phyloP scores from a whole-genome alignment of 2,797 vertebrate species.

The Hippoglossus hippoglossus region DNA sequence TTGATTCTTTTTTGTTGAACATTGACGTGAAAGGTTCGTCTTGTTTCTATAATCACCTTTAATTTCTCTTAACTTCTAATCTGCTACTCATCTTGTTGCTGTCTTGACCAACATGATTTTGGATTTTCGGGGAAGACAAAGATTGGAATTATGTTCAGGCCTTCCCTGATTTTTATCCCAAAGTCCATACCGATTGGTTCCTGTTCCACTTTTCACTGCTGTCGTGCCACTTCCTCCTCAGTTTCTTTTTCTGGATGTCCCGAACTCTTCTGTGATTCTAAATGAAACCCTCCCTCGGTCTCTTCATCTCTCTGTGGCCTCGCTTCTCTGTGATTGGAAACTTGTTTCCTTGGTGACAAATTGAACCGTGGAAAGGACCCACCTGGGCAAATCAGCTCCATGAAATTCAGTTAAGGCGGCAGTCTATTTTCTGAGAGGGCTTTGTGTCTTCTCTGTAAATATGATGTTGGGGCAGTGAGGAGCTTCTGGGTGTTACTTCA shows the following conservation, averaged over 20 bases:
- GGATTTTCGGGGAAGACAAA: neutral
- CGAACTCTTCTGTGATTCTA: conserved; percentile 40
- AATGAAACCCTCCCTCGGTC: conserved; percentile 40
- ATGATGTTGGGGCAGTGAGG: neutral
- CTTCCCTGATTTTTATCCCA: too few relatives aligned
- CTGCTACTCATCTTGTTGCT: neutral
- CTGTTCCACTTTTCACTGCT: conserved; percentile 18
- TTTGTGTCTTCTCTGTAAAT: conserved; percentile 27
- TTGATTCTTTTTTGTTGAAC: too few relatives aligned
- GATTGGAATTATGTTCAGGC: too few relatives aligned
- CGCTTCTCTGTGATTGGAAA: conserved; percentile 13
- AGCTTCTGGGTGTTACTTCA: conserved; percentile 3
- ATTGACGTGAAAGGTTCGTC: conserved; percentile 11
- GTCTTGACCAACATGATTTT: neutral
- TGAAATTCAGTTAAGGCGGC: conserved; percentile 38
- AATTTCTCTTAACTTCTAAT: neutral
- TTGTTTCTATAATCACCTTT: conserved; percentile 21
- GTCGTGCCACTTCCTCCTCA: neutral
- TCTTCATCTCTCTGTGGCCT: neutral
- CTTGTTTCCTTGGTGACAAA: conserved; percentile 42
- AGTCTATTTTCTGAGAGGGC: conserved; percentile 4
- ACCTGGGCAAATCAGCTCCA: conserved; percentile 40
- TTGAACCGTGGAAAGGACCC: conserved; percentile 33
- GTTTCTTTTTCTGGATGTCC: neutral
- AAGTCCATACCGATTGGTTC: conserved; percentile 1